These are phyloP conservation scores for Nematolebias whitei DNA, from an alignment of 2,113 vertebrate species.

Conservation along the genomic window DNA sequence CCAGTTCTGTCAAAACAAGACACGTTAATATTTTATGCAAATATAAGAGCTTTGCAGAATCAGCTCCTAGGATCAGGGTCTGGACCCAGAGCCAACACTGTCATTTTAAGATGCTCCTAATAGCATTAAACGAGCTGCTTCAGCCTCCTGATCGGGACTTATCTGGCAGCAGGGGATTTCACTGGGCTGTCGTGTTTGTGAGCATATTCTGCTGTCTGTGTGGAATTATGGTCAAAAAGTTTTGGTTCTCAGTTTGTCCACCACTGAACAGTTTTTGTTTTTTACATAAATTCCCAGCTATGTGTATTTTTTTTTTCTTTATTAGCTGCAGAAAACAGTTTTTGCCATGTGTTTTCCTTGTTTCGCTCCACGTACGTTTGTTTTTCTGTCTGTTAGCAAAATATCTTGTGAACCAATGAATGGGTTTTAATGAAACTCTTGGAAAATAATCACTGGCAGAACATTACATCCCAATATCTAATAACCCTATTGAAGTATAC, in stretches of 20 bases:
- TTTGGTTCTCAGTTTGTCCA: conserved; percentile 24
- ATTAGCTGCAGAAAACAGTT: no score
- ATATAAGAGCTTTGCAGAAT: conserved; percentile 49
- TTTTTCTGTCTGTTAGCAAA: no score
- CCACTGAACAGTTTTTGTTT: conserved; percentile 12
- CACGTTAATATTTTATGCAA: conserved; percentile 25
- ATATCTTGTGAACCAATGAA: no score
- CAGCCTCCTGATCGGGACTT: conserved; percentile 71
- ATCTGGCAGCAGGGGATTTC: conserved; percentile 71
- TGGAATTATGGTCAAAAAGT: conserved; percentile 18
- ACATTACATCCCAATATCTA: no score
- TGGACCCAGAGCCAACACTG: conserved; percentile 47
- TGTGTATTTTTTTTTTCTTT: not conserved
- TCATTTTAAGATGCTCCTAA: conserved; percentile 72
- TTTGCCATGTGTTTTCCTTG: no score
- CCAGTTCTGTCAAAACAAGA: conserved; percentile 13
- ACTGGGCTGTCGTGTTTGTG: conserved; percentile 39
- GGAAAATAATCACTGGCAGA: no score
- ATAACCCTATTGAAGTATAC: no score
- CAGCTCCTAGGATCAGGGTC: conserved; percentile 59
- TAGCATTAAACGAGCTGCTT: conserved; percentile 70
- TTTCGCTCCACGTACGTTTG: no score
- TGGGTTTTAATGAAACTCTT: no score
- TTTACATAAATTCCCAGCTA: not conserved
- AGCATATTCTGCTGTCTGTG: conserved; percentile 33